These are phyloP conservation scores for Geotrypetes seraphini DNA, from an alignment of 2,797 vertebrate genomes.

Conservation along the genomic window DNA sequence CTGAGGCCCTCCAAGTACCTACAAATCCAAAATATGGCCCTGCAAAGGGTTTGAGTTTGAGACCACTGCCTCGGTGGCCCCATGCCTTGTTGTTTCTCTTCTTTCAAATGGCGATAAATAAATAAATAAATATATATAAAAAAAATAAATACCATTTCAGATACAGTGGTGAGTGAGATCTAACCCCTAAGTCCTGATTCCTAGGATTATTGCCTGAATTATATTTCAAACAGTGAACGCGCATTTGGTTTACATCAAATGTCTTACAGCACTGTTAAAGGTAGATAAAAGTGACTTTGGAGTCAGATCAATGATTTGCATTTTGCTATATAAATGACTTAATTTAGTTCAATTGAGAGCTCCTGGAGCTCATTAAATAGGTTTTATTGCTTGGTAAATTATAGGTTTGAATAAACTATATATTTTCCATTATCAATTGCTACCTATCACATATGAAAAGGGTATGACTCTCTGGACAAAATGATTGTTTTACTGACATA, in stretches of 20 bases:
- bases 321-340: slow-evolving; percentile 8
- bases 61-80: too few relatives aligned
- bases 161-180: too few relatives aligned
- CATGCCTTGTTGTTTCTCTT: too few relatives aligned
- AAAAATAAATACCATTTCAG: too few relatives aligned
- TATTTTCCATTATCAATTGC: slow-evolving; percentile 1
- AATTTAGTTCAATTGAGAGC: slow-evolving; percentile 1
- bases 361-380: slow-evolving; percentile 1
- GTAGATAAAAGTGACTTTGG: slow-evolving; percentile 1
- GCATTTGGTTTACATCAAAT: neutral
- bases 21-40: too few relatives aligned
- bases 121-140: too few relatives aligned
- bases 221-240: neutral
- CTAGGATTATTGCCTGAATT: too few relatives aligned
- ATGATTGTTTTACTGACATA: too few relatives aligned
- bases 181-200: too few relatives aligned
- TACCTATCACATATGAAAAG: neutral
- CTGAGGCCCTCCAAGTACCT: too few relatives aligned
- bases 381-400: neutral
- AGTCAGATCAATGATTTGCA: slow-evolving; percentile 4
- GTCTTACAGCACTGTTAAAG: neutral
- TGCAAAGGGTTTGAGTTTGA: too few relatives aligned
- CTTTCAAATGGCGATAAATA: too few relatives aligned
- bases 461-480: neutral
- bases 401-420: slow-evolving; percentile 6